Base-by-base conservation (phyloP, 2,888 invertebrate genomes). In the Sinopyrophorus schimmeli region DNA sequence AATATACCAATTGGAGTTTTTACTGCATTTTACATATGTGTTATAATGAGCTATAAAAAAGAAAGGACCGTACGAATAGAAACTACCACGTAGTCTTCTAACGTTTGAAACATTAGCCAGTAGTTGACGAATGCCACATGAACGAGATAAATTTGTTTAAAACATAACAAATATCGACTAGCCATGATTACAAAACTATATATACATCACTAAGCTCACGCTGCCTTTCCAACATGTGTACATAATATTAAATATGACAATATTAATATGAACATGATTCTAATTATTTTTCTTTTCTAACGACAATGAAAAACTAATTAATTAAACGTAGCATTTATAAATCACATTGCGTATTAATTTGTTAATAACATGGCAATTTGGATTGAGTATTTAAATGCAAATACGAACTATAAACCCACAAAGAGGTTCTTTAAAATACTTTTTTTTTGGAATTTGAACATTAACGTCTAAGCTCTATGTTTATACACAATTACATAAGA, bases 151-250 rank as follows among this genome's bases (percentile, higher is more conserved):
- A 35, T 27, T 37, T 38, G 20, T 32, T 23, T 49, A 31, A 39
- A 47, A 47, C 43, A 47, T 47, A 52, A 47, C 47, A 47, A 47
- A 43, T 52, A 47, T 44, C 39, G 42, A 50, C 53, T 58, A 55
- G 38, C 54, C 52, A 58, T 55, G 54, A 58, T 58, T 59, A 59
- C 56, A 59, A 59, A 59, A 59, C 59, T 59, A 59, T 59, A 58
- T 57, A 56, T 56, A 52, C 52, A 50, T 51, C 50, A 54, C 55
- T 59, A 58, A 54, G 50, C 52, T 50, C 39, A 52, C 38, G 44
- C 48, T 54, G 53, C 46, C 39, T 58, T 54, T 47, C 48, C 51
- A 55, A 49, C 53, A 55, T 41, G 47, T 41, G 53, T 46, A 43
- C 49, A 50, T 51, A 52, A 47, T 52, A 48, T 44, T 49, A 32